Conservation (phyloP, 2,797 vertebrate species). For the Peromyscus melanophrys region DNA sequence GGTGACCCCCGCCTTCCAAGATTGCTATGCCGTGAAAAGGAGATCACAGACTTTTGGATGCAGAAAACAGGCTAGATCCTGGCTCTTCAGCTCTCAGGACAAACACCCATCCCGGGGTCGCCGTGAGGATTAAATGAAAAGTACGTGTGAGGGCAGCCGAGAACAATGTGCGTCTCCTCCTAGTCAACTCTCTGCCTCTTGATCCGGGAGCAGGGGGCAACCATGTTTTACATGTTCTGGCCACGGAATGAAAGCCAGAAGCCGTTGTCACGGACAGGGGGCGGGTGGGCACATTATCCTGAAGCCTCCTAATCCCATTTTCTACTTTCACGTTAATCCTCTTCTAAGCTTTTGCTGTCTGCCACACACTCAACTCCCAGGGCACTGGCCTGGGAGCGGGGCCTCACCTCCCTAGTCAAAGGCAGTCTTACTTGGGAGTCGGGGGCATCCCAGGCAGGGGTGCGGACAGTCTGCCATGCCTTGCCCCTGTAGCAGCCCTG, state of each 20-base stretch:
- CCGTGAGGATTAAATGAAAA: slow-evolving; percentile 12
- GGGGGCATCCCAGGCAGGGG: not conserved
- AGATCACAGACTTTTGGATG: not conserved
- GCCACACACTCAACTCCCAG: slow-evolving; percentile 57
- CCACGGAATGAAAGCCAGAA: slow-evolving; percentile 51
- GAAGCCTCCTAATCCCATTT: slow-evolving; percentile 82
- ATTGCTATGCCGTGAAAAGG: not conserved
- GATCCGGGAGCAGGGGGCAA: not conserved
- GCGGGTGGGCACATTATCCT: slow-evolving; percentile 54
- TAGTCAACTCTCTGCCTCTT: not conserved
- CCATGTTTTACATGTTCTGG: not conserved
- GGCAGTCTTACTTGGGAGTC: not conserved
- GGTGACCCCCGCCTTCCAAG: not conserved
- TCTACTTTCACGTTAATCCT: slow-evolving; percentile 83
- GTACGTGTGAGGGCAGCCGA: not conserved
- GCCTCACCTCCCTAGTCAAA: not conserved
- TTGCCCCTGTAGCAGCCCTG: not conserved
- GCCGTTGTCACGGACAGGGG: slow-evolving; percentile 65
- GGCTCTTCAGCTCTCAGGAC: not conserved
- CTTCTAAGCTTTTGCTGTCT: slow-evolving; percentile 71
- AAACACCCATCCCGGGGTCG: not conserved
- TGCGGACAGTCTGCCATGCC: not conserved
- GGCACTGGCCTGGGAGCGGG: slow-evolving; percentile 9
- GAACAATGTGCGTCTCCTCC: not conserved
- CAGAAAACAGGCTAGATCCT: not conserved